A percentile compares a stretch with the other conserved stretches of the same genome.
Conservation (phyloP, 1,140 invertebrate genomes). For the Drosophila varians region DNA sequence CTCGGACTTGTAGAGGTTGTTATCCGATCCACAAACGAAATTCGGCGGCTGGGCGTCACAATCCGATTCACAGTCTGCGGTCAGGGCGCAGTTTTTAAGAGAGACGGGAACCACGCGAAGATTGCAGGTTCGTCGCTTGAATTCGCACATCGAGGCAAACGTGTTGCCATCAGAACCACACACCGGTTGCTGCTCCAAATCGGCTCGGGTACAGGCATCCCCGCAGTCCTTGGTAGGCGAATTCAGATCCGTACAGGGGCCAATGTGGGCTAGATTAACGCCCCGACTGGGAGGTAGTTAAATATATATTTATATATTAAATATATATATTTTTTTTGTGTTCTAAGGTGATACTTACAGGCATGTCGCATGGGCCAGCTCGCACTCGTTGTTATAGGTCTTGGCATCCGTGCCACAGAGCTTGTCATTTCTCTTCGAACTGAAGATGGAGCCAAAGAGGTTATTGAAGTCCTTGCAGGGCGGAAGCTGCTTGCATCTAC, state of each 20-base stretch:
- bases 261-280: slow-evolving; percentile 93
- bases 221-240: slow-evolving; percentile 88
- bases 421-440: slow-evolving; percentile 86
- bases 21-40: slow-evolving; percentile 96
- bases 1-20: slow-evolving; percentile 95
- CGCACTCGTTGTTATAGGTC: slow-evolving; percentile 92
- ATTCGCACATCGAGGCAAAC: slow-evolving; percentile 94
- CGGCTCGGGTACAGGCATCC: slow-evolving; percentile 88
- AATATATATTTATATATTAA: background rate
- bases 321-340: background rate
- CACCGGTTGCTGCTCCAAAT: slow-evolving; percentile 88
- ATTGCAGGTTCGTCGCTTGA: slow-evolving; percentile 92
- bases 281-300: slow-evolving; percentile 86
- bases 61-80: slow-evolving; percentile 91
- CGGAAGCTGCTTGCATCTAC: slow-evolving; percentile 79
- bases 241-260: slow-evolving; percentile 91
- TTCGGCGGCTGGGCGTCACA: slow-evolving; percentile 88
- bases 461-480: slow-evolving; percentile 82
- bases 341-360: slow-evolving; percentile 86
- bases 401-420: slow-evolving; percentile 93
- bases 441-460: slow-evolving; percentile 80
- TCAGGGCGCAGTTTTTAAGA: slow-evolving; percentile 91
- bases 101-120: slow-evolving; percentile 92
- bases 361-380: slow-evolving; percentile 91
- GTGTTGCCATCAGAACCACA: slow-evolving; percentile 97